Base-by-base conservation (phyloP, 2,113 vertebrate species). In the Coturnix japonica region DNA sequence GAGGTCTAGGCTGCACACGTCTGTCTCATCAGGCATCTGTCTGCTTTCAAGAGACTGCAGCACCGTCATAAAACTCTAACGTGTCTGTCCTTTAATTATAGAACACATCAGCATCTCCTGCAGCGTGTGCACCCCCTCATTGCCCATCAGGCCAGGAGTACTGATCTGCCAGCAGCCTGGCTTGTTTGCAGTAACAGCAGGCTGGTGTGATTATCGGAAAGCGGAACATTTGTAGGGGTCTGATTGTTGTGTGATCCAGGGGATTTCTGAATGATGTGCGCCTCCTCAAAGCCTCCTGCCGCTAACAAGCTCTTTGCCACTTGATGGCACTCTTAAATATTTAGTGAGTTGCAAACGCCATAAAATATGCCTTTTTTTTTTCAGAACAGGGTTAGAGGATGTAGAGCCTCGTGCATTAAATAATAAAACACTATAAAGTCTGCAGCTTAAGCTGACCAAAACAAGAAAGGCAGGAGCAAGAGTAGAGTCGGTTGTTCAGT, bases 241-340 rank as follows among this genome's bases (percentile, higher is more conserved):
- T 43, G 22, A 87, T 89, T 67, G 47, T 80, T 69, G 51, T 11
- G 2, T 10, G 37, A 30, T 73, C 39, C 49, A 30, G 46, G 37
- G 15, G 51, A 73, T 67, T 76, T 72, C 64, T 51, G 33, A 76
- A 25, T 0, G 0, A 2, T 3, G 2, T 1, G 3, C 59, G 63
- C 19, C 19, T 44, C 23, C 66, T 60, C 69, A 39, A 89, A 86
- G 31, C 44, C 33, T 30, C 17, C 7, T 47, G 54, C 46, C 13
- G 64, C 47, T 71, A 64, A 41, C 35, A 20, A 57, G 47, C 12
- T 6, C 39, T 88, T 89, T 72, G 46, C 96, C 96, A 64, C 96
- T 94, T 94, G 96, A 89, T 96, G 96, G 96, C 96, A 95, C 85
- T 97, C 79, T 96, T 94, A 91, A 95, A 94, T 95, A 85, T 93